A percentile compares a stretch with the other conserved stretches of the same genome.
These are phyloP conservation scores for Gnathonemus longibarbis DNA, from an alignment of 2,113 vertebrate species.

Conservation along the genomic window DNA sequence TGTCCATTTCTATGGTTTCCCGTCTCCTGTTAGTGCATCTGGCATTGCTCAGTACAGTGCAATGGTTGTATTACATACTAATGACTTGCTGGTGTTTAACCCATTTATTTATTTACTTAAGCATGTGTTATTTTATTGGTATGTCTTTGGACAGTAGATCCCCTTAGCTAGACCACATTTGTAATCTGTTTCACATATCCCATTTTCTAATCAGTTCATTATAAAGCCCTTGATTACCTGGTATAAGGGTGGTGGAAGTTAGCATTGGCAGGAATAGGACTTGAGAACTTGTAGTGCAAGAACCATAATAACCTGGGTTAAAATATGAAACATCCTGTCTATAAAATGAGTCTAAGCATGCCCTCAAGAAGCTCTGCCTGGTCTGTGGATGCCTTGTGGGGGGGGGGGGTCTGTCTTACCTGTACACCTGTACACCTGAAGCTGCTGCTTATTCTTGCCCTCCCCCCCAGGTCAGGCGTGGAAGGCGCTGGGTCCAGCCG, in stretches of 20 bases:
- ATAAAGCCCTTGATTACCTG: background rate
- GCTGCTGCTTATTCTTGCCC: background rate
- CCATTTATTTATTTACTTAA: background rate
- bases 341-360: background rate
- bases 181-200: background rate
- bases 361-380: background rate
- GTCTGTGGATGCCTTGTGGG: background rate
- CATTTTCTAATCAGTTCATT: background rate
- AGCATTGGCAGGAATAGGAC: background rate
- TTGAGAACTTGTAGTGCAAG: background rate
- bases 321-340: background rate
- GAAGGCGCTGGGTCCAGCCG: conserved; percentile 77
- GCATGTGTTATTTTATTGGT: background rate
- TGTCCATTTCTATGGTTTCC: background rate
- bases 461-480: conserved; percentile 75
- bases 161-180: background rate
- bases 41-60: background rate
- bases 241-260: background rate
- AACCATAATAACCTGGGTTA: background rate
- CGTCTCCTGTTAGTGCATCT: background rate
- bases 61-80: background rate
- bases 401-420: background rate
- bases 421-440: background rate
- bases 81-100: background rate
- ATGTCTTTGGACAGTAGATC: background rate